Conservation (phyloP, 2,888 invertebrate genomes). For the Ethmia dodecea region DNA sequence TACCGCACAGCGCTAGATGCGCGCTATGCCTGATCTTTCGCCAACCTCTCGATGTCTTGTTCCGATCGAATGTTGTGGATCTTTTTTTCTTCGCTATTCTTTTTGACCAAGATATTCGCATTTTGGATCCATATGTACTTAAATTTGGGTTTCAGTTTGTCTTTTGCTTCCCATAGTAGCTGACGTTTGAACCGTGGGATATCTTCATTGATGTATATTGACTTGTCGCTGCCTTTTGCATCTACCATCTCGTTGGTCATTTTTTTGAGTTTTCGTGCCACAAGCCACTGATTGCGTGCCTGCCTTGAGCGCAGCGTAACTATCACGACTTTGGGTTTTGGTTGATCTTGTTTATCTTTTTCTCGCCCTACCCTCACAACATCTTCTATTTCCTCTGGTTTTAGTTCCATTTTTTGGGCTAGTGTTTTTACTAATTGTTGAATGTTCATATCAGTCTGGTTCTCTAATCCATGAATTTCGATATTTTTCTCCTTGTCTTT, state of each 20-base stretch:
- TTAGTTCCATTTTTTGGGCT: conserved; percentile 5
- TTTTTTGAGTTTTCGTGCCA: neutral
- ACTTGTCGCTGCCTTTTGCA: neutral
- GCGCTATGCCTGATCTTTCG: neutral
- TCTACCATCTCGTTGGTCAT: neutral
- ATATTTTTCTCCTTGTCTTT: conserved; percentile 12
- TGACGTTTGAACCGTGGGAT: neutral
- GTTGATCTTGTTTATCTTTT: conserved; percentile 1
- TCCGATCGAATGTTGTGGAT: neutral
- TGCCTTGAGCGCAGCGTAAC: conserved; percentile 1
- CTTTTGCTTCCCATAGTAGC: neutral
- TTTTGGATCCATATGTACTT: conserved; percentile 4
- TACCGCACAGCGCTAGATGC: neutral
- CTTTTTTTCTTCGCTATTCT: neutral
- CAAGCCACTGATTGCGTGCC: neutral
- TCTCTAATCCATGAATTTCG: conserved; percentile 10
- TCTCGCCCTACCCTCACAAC: conserved; percentile 10
- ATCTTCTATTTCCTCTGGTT: conserved; percentile 4
- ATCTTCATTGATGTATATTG: conserved; percentile 2
- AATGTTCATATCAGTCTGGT: neutral
- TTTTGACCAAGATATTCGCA: neutral
- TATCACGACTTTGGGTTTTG: neutral
- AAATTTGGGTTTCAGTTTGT: neutral
- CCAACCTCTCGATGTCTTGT: neutral
- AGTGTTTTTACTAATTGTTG: conserved; percentile 2